These are phyloP conservation scores for Anastatus disparis DNA, from an alignment of 1,140 invertebrate genomes.

Conservation along the genomic window DNA sequence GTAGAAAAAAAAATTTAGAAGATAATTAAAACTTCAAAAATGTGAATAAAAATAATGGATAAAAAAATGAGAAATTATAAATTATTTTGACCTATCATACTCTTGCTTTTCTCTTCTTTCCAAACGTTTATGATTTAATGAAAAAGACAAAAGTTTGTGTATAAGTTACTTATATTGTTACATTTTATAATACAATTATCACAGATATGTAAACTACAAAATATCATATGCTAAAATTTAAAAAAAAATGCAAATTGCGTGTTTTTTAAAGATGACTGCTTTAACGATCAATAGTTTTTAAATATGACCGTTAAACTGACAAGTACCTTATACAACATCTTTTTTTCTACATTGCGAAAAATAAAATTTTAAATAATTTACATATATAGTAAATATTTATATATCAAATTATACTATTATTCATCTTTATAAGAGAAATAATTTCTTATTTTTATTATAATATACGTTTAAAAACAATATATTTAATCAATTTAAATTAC, in stretches of 20 bases:
- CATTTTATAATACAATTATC: constrained; percentile 65
- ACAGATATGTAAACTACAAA: constrained; percentile 67
- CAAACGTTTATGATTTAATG: neutral
- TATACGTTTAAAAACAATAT: too few relatives aligned
- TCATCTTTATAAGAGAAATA: too few relatives aligned
- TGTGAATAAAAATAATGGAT: neutral
- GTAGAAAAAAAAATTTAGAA: neutral
- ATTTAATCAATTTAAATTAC: too few relatives aligned
- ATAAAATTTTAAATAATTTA: too few relatives aligned
- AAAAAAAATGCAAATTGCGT: constrained; percentile 60
- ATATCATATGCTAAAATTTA: constrained; percentile 54
- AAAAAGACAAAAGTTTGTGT: constrained; percentile 30
- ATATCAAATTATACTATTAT: too few relatives aligned
- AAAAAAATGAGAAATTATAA: neutral
- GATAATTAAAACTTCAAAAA: neutral
- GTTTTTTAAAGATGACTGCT: constrained; percentile 33
- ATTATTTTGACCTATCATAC: neutral
- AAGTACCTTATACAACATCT: too few relatives aligned
- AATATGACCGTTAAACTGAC: too few relatives aligned
- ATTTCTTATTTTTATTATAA: too few relatives aligned
- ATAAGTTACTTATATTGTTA: constrained; percentile 63
- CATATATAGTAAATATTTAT: too few relatives aligned
- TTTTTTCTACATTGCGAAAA: too few relatives aligned
- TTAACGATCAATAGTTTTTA: neutral
- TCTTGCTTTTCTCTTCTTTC: neutral